Evolutionary conservation across 2,888 invertebrate genomes (phyloP), one percentile per base, ranked within the genome.

Genomic region (Netelia fuscicornis): DNA sequence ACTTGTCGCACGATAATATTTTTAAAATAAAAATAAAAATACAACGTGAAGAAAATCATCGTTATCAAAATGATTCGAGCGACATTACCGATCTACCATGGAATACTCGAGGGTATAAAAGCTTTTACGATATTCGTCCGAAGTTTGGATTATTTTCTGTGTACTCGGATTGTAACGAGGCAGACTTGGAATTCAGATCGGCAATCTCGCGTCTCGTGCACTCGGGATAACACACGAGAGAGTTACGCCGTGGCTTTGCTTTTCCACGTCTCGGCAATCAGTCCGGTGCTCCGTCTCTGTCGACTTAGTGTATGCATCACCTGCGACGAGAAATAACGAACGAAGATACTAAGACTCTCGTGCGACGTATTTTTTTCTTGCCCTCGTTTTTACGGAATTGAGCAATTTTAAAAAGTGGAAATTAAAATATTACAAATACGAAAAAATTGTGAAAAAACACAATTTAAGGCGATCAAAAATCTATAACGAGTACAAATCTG

Each of bases 211-310:
- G 23, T 37, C 67, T 78, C 74, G 42, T 62, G 48, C 48, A 11
- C n/a, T 25, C 52, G 20, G 56, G 20, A 65, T 42, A 48, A 17
- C 25, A 75, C 79, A 25, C 75, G 80, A 71, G 76, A 64, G 58
- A 17, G 85, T 48, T 48, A 74, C 48, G 64, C 25, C 83, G 88
- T 84, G 89, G 86, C 88, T 89, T 88, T 83, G 84, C 86, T 88
- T 90, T 91, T 89, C 87, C 90, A 76, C 83, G 80, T 80, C 83
- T 87, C 85, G 89, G 88, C 90, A 91, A 91, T 91, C 90, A 90
- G 89, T 89, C 86, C 89, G 88, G 90, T 88, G 89, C 89, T 92
- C 89, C 86, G 88, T 92, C 91, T 91, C 88, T 91, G 91, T 90
- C 91, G 87, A 88, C 89, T 91, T 89, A 88, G 87, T 87, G 84